phyloP scores from a whole-genome alignment of 2,113 vertebrate genomes.

The Cinclus mexicanus region DNA sequence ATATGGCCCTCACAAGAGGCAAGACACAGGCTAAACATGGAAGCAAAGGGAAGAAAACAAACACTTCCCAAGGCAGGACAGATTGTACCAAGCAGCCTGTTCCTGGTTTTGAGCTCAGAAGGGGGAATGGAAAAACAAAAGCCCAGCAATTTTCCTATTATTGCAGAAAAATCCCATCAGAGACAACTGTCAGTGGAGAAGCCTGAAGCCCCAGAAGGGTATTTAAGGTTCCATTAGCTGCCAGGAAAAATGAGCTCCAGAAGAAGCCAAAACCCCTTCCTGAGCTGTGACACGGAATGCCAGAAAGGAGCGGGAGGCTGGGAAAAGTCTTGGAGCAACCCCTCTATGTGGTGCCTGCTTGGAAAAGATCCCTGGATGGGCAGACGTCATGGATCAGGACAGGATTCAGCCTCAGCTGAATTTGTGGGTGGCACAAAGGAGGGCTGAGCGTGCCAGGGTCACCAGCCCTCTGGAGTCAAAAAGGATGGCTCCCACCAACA shows the following conservation, averaged over 20 bases:
- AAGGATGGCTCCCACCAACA: fast-evolving
- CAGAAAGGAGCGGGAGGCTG: background rate
- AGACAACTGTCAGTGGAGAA: background rate
- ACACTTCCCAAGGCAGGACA: background rate
- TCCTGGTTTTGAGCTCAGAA: background rate
- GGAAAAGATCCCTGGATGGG: background rate
- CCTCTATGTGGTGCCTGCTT: fast-evolving
- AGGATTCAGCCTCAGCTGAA: background rate
- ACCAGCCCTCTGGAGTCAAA: background rate
- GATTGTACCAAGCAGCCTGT: background rate
- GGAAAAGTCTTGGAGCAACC: background rate
- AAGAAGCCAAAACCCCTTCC: conserved; percentile 20
- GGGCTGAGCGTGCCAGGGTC: fast-evolving
- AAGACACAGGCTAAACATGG: background rate
- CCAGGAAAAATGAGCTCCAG: conserved; percentile 38
- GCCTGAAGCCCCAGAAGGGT: background rate
- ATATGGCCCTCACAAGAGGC: background rate
- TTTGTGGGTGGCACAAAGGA: background rate
- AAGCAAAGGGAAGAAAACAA: conserved; percentile 30
- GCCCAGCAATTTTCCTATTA: background rate
- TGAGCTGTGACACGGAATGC: background rate
- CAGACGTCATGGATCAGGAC: background rate
- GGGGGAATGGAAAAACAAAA: background rate
- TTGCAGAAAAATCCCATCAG: conserved; percentile 12
- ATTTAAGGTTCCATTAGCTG: conserved; percentile 50